These are phyloP conservation scores for Calameuta filiformis DNA, from an alignment of 2,888 invertebrate genomes.

Conservation along the genomic window DNA sequence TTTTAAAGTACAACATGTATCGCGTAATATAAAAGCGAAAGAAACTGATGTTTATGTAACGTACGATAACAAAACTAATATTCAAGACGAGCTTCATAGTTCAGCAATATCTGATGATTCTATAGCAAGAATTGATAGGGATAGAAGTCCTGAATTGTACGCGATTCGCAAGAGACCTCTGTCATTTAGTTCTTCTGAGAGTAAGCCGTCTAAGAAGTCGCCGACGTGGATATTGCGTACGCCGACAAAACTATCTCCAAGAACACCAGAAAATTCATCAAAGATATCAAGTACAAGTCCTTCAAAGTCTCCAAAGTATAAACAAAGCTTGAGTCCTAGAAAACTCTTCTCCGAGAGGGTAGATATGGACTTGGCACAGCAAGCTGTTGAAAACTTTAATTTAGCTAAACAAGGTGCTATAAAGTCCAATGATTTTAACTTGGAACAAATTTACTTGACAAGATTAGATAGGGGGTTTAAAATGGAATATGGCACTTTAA, in stretches of 20 bases:
- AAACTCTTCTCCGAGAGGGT: constrained; percentile 27
- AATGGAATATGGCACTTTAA: constrained; percentile 27
- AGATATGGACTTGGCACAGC: constrained; percentile 21
- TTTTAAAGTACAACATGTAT: neutral
- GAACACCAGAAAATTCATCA: constrained; percentile 10
- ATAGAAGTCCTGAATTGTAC: neutral
- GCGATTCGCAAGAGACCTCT: neutral
- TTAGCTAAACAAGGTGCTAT: constrained; percentile 42
- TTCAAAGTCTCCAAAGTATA: constrained; percentile 4
- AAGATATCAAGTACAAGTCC: neutral
- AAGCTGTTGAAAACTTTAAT: constrained; percentile 48
- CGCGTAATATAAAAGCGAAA: neutral
- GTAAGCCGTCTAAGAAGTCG: neutral
- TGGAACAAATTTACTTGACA: constrained; percentile 43
- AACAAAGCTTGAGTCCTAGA: constrained; percentile 13
- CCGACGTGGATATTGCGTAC: neutral
- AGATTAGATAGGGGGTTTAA: constrained; percentile 22
- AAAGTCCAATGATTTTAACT: constrained; percentile 41
- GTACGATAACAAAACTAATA: neutral
- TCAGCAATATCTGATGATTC: neutral
- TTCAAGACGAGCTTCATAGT: neutral
- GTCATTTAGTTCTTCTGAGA: neutral
- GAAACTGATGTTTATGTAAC: neutral
- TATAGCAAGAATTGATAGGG: neutral
- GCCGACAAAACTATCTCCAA: neutral